Base-by-base conservation (phyloP, 2,113 vertebrate genomes). In the Petaurus breviceps region DNA sequence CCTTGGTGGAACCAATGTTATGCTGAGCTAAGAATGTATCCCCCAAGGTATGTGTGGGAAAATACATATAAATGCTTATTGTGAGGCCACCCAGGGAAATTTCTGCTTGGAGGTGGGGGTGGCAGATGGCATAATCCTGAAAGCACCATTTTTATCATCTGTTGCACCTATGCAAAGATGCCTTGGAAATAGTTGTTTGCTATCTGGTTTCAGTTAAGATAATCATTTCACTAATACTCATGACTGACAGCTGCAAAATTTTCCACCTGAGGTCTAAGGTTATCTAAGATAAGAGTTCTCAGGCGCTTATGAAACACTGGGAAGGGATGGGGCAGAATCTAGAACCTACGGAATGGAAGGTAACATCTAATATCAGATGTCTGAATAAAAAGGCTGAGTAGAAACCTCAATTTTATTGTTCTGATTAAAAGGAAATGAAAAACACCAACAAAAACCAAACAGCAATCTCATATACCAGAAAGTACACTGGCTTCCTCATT, bases 171-270 rank as follows among this genome's bases (percentile, higher is more conserved):
- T 47, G 54, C 2, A 3, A 43, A 90, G 2, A 11, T 77, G 28
- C 37, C 19, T 90, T 47, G 43, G 53, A 90, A 68, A 57, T 10
- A n/a, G 43, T 16, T 46, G 49, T 26, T 37, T 43, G 9, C 47
- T 11, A 11, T 46, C 89, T 53, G 9, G 94, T 54, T 90, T 89
- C 12, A 26, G 25, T 52, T 24, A 28, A 49, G 51, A 52, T 77
- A 51, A 50, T 28, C 24, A 12, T 57, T 94, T 90, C 31, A 90
- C 90, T 37, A 68, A 53, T 50, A 47, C 93, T 46, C 91, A 68
- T 7, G 28, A 37, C 16, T 51, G 47, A 16, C 51, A 57, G 46
- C 43, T 10, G 2, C 7, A 2, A 0, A 0, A 1, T 23, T 8
- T 9, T 10, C 43, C n/a, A 2, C 3, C 51, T 61, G 16, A 37